Evolutionary conservation across 2,888 invertebrate genomes (phyloP), one percentile per base, ranked within the genome.

Genomic region (Hyposoter dolosus): DNA sequence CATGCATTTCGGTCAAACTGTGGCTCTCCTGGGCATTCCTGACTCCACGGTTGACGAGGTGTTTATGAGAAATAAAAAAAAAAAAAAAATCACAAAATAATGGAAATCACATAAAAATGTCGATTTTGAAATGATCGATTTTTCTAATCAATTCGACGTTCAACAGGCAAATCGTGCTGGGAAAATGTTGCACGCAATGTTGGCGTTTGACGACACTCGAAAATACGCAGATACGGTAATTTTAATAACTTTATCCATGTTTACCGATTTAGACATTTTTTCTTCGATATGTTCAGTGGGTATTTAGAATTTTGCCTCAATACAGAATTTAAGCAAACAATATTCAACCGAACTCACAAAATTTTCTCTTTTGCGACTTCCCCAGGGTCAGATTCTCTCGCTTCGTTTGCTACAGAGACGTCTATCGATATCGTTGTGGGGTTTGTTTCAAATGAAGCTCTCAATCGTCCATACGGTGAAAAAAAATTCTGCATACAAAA

Each of bases 131-230:
- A 56, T 0, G 12, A 56, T 23, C 10, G 5, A 3, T 12, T 12
- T 56, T 56, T 56, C 10, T 74, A 17, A 74, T 43, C 12, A 50
- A 32, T 40, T 40, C 56, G 12, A 56, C 56, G 12, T 65, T 53
- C 66, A 28, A 74, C 69, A 86, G 87, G 88, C 88, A 3, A 88
- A 88, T 85, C 77, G 77, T 63, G 74, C 79, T 23, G 88, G 82
- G 47, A 83, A n/a, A 66, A 75, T 83, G 63, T 69, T 87, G 32
- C 88, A 88, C 63, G 53, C 72, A 66, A 84, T 83, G 83, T 47
- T 84, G 69, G 74, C 65, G 10, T 72, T 28, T 12, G 69, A 72
- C 28, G 60, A 63, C 32, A 63, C 69, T 7, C 35, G 75, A 56
- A 83, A 69, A 53, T 82, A 65, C 66, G 50, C 63, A 12, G 80